Percentiles rank a stretch among this genome's conserved stretches.
These are phyloP conservation scores for Nomada goodeniana DNA, from an alignment of 2,888 invertebrate genomes.

Conservation along the genomic window DNA sequence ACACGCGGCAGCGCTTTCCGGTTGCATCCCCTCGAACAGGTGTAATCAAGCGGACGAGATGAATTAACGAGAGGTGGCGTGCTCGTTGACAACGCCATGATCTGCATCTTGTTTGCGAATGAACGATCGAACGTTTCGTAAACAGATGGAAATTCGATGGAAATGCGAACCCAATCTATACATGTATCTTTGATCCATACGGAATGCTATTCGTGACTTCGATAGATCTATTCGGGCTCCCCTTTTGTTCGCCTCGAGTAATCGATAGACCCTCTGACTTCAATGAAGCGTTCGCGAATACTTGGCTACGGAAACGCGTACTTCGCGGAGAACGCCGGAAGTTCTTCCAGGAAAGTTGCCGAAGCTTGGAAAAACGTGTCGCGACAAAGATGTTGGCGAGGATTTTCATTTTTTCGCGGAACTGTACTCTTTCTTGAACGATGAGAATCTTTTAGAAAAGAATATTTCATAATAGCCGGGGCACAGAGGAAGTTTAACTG, in stretches of 20 bases:
- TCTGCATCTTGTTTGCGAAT: constrained; percentile 68
- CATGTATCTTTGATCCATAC: neutral
- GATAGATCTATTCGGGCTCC: too few species aligned
- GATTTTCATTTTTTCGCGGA: too few species aligned
- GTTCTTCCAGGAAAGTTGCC: neutral
- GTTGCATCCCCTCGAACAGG: constrained; percentile 1
- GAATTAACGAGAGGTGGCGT: constrained; percentile 51
- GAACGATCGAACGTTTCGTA: constrained; percentile 63
- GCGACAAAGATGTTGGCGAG: too few species aligned
- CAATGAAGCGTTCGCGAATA: constrained; percentile 24
- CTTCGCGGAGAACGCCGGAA: neutral
- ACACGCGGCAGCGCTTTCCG: constrained; percentile 2
- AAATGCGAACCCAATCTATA: constrained; percentile 21
- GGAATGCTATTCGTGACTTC: too few species aligned
- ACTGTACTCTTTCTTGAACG: too few species aligned
- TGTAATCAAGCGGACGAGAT: constrained; percentile 45
- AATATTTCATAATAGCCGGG: too few species aligned
- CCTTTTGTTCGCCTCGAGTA: constrained; percentile 2
- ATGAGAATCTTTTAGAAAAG: too few species aligned
- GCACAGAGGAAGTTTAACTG: neutral
- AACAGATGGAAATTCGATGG: constrained; percentile 53
- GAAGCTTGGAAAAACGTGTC: neutral
- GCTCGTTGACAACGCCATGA: constrained; percentile 55
- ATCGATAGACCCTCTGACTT: constrained; percentile 20
- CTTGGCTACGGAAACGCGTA: neutral